Conservation (phyloP, 92 coral and sea anemone species). For the Blastomussa wellsi region DNA sequence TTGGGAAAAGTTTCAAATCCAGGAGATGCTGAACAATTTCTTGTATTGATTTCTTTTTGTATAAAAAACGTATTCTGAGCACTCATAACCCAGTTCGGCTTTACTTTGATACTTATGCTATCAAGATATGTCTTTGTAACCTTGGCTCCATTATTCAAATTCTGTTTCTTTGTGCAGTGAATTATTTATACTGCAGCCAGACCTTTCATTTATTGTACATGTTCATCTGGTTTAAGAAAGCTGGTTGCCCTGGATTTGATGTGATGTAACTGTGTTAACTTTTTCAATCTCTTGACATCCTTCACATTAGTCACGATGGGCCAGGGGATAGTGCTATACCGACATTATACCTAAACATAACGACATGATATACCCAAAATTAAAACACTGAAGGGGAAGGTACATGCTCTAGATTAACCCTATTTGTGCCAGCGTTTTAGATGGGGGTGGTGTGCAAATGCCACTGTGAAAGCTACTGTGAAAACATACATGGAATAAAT, state of each 20-base stretch:
- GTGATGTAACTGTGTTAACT: neutral
- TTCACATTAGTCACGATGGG: neutral
- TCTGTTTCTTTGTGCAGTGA: neutral
- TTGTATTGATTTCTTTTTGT: neutral
- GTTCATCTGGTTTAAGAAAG: neutral
- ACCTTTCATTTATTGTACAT: neutral
- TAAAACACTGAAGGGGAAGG: too few relatives aligned
- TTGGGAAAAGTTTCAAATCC: slow-evolving; percentile 9
- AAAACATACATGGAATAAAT: too few relatives aligned
- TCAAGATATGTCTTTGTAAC: neutral
- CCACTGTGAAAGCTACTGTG: too few relatives aligned
- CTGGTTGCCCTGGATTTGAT: neutral
- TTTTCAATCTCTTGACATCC: neutral
- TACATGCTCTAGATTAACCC: too few relatives aligned
- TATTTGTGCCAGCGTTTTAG: too few relatives aligned
- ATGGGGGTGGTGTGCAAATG: too few relatives aligned
- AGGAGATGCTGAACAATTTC: neutral
- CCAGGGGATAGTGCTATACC: too few relatives aligned
- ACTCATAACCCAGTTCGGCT: neutral
- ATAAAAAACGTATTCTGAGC: neutral
- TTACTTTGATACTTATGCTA: neutral
- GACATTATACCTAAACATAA: too few relatives aligned
- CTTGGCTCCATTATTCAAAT: neutral
- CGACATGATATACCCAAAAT: too few relatives aligned
- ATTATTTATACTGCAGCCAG: slow-evolving; percentile 14